A percentile compares a stretch with the other conserved stretches of the same genome.
Evolutionary conservation across 2,113 vertebrate species (phyloP).

Genomic region (Heterotilapia buettikoferi): DNA sequence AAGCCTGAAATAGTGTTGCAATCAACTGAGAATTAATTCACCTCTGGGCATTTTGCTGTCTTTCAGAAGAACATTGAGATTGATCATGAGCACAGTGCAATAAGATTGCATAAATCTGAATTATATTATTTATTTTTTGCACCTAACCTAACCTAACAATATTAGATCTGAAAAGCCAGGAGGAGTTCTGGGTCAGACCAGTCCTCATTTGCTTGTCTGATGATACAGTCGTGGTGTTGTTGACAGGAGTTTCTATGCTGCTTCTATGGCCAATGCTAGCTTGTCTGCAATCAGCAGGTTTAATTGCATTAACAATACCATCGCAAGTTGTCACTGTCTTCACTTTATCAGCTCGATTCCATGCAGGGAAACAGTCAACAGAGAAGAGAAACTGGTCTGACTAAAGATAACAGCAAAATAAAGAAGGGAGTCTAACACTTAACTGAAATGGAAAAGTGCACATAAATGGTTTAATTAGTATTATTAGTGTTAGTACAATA

Average conservation of each 20-base stretch:
- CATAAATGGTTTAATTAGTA: not conserved
- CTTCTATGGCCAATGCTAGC: not conserved
- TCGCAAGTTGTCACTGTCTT: not conserved
- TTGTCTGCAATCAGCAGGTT: rapidly evolving
- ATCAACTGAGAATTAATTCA: not conserved
- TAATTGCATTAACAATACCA: not conserved
- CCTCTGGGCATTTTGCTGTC: not conserved
- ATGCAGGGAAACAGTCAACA: rapidly evolving
- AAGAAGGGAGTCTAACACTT: not conserved
- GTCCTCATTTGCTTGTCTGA: not conserved
- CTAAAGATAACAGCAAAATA: not conserved
- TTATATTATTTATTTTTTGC: not conserved
- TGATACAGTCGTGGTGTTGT: not conserved
- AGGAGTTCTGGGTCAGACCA: not conserved
- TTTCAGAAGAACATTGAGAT: not conserved
- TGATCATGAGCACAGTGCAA: not conserved
- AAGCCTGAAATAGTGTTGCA: not conserved
- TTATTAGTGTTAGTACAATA: not conserved
- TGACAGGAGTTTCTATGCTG: not conserved
- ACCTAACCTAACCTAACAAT: not conserved
- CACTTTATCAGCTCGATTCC: not conserved
- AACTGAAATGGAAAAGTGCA: not conserved
- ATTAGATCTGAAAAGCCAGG: not conserved
- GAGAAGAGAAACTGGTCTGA: not conserved
- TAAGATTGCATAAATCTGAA: not conserved